Evolutionary conservation across 2,113 vertebrate species (phyloP), one percentile per base, ranked within the genome.

Genomic region (Ceratotherium simum): DNA sequence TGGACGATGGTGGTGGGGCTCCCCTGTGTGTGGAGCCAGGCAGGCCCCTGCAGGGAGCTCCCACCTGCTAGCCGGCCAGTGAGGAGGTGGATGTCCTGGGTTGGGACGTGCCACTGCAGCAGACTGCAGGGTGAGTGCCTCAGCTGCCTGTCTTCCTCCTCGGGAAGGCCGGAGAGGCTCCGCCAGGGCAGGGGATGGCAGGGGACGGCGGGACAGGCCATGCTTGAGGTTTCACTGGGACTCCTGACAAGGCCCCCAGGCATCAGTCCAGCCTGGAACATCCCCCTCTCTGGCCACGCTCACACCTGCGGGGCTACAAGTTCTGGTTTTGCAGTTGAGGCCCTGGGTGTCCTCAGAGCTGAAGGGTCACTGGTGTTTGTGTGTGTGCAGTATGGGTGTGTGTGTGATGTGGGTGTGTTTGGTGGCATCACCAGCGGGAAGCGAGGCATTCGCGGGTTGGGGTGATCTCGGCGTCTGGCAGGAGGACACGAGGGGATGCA

Each of bases 391-490:
- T 48, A 48, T 48, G 48, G 6, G 33, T 21, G 67, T 69, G 36
- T 70, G 67, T 51, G 29, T 33, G 75, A 5, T 33, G 51, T 54
- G 51, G 51, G 51, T 54, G 51, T 54, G 51, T 54, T 14, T 13
- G 51, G 3, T 5, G 75, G 33, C 17, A 8, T 11, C 9, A 9
- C 75, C 29, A 16, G 23, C 29, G 3, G 75, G 17, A 48, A 5
- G 46, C 4, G 1, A 8, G 2, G 9, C 29, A 5, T 48, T 4
- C 1, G 29, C 3, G 29, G 4, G 46, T 1, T 48, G 48, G 17
- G 42, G 27, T 3, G 8, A 31, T 42, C 36, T 27, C 72, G 0
- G 39, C 51, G 9, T 13, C 51, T 54, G 3, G 60, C 10, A 9
- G 23, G 13, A 39, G n/a, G 79, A 39, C 70, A 25, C 36, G 10